Conservation (phyloP, 2,113 vertebrate genomes). For the Panthera leo region DNA sequence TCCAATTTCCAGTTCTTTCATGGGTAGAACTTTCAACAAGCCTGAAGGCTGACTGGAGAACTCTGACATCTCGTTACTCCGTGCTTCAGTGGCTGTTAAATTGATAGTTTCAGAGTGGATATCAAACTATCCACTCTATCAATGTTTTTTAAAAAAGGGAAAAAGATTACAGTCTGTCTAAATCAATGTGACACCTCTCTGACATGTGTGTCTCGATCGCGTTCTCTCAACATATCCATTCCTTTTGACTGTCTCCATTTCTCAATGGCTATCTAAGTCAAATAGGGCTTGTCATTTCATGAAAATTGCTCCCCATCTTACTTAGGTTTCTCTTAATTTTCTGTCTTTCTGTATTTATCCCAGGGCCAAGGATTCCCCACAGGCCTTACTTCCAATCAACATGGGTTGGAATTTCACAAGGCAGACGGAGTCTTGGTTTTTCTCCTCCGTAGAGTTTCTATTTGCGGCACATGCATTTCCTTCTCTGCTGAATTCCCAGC, state of each 20-base stretch:
- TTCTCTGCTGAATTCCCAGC: constrained; percentile 34
- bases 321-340: constrained; percentile 67
- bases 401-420: constrained; percentile 40
- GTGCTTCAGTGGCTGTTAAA: constrained; percentile 77
- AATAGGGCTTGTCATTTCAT: constrained; percentile 43
- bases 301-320: constrained; percentile 47
- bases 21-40: constrained; percentile 64
- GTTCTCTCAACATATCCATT: constrained; percentile 44
- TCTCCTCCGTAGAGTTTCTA: constrained; percentile 52
- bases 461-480: constrained; percentile 50
- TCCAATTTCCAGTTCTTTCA: constrained; percentile 69
- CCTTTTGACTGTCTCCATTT: constrained; percentile 50
- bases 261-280: constrained; percentile 48
- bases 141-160: constrained; percentile 61
- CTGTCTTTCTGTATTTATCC: constrained; percentile 1
- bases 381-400: neutral
- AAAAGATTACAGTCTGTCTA: constrained; percentile 78
- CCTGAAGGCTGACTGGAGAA: constrained; percentile 65
- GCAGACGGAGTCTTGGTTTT: constrained; percentile 50
- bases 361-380: neutral
- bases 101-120: constrained; percentile 81
- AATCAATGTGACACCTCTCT: constrained; percentile 74
- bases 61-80: constrained; percentile 74
- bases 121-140: constrained; percentile 79
- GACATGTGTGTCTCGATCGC: constrained; percentile 63